Evolutionary conservation across 1,140 invertebrate genomes (phyloP).

Genomic region (Acromyrmex charruanus): DNA sequence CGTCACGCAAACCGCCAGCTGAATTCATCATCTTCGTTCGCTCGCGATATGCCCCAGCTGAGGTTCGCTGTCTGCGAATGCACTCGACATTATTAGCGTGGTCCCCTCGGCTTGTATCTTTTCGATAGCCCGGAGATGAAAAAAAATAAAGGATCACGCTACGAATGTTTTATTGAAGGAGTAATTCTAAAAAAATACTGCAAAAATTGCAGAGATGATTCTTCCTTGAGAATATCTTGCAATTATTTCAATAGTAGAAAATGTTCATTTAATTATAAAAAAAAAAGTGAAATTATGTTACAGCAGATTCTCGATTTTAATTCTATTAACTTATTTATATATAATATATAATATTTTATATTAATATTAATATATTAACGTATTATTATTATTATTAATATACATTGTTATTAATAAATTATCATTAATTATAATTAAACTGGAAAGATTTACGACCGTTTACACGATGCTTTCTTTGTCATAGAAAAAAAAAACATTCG

Average conservation of each 20-base stretch:
- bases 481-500: slow-evolving; percentile 20
- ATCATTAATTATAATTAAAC: slow-evolving; percentile 8
- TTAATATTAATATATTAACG: no score
- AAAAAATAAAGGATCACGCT: neutral
- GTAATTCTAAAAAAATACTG: neutral
- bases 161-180: neutral
- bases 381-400: no score
- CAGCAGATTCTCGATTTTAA: neutral
- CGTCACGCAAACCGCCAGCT: slow-evolving; percentile 33
- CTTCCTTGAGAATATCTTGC: neutral
- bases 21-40: slow-evolving; percentile 28
- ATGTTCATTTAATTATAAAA: neutral
- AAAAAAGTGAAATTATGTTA: slow-evolving; percentile 6
- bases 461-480: slow-evolving; percentile 18
- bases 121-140: slow-evolving; percentile 13
- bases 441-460: neutral
- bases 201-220: neutral
- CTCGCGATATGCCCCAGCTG: slow-evolving; percentile 56
- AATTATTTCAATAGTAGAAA: neutral
- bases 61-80: slow-evolving; percentile 41
- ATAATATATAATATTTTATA: no score
- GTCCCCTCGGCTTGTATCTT: slow-evolving; percentile 3
- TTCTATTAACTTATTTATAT: neutral
- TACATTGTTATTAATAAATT: no score
- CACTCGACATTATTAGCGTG: slow-evolving; percentile 48